A percentile compares a stretch with the other conserved stretches of the same genome.
Evolutionary conservation across 2,888 invertebrate species (phyloP).

Genomic region (Sycophila texana): DNA sequence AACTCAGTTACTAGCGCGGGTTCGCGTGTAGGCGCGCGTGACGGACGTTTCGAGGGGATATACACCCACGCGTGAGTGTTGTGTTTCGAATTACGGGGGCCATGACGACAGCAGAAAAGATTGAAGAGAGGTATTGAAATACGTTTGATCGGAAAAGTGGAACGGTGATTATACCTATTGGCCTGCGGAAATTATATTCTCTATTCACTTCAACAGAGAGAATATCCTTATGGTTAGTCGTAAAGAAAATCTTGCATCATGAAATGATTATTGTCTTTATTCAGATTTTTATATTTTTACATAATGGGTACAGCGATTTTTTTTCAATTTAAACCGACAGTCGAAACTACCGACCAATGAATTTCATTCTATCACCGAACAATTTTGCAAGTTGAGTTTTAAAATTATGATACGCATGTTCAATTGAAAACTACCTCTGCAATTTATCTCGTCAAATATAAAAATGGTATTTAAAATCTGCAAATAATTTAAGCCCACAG

Average conservation of each 20-base stretch:
- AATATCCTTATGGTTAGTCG: background rate
- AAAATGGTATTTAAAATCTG: too few species aligned
- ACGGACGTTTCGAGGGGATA: conserved; percentile 40
- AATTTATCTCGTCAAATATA: too few species aligned
- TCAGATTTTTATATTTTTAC: too few species aligned
- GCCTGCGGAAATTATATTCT: conserved; percentile 12
- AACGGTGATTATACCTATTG: conserved; percentile 27
- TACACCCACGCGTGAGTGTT: conserved; percentile 33
- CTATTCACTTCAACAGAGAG: background rate
- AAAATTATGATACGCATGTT: too few species aligned
- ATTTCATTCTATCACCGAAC: too few species aligned
- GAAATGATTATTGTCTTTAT: too few species aligned
- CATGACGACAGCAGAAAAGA: conserved; percentile 34
- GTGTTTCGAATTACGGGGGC: conserved; percentile 45
- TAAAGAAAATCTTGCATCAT: background rate
- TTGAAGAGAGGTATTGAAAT: conserved; percentile 39
- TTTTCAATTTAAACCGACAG: too few species aligned
- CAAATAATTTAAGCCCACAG: too few species aligned
- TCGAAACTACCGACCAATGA: too few species aligned
- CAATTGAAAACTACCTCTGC: too few species aligned
- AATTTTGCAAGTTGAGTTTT: too few species aligned
- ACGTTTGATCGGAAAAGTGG: conserved; percentile 41
- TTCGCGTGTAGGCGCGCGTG: conserved; percentile 28
- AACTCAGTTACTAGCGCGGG: conserved; percentile 1
- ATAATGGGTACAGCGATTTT: too few species aligned